Percentiles rank a stretch among this genome's conserved stretches.
phyloP scores from a whole-genome alignment of 1,140 invertebrate species.

The Drosophila tani region DNA sequence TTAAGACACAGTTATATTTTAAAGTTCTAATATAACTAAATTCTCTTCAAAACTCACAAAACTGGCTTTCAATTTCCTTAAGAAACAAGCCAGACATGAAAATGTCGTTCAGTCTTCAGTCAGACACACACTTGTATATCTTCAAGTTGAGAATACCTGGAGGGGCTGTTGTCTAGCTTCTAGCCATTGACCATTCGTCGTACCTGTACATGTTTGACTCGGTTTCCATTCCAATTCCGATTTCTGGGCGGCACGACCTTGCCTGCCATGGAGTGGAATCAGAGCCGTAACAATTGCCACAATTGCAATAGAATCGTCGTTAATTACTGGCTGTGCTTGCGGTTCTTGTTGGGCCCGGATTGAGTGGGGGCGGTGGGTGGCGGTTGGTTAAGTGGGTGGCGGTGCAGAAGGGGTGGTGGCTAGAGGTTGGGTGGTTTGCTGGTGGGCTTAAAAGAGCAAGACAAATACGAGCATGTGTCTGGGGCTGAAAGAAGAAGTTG shows the following conservation, averaged over 20 bases:
- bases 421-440: constrained; percentile 9
- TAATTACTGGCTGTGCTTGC: constrained; percentile 83
- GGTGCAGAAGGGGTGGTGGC: constrained; percentile 9
- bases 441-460: constrained; percentile 79
- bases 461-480: constrained; percentile 72
- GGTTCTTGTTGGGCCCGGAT: constrained; percentile 53
- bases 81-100: not conserved
- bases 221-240: constrained; percentile 11
- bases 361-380: constrained; percentile 15
- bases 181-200: constrained; percentile 9
- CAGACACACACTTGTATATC: constrained; percentile 3
- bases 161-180: constrained; percentile 5
- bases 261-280: constrained; percentile 50
- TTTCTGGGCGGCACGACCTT: constrained; percentile 9
- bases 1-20: too few species aligned
- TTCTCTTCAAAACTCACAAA: too few species aligned
- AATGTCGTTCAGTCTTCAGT: not conserved
- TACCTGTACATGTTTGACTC: constrained; percentile 1
- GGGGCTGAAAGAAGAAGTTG: constrained; percentile 58
- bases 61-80: not conserved
- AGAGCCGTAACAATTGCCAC: constrained; percentile 84
- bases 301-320: constrained; percentile 85
- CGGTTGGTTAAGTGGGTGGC: constrained; percentile 3
- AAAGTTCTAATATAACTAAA: too few species aligned
- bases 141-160: not conserved